Evolutionary conservation across 2,888 invertebrate genomes (phyloP), one percentile per base, ranked within the genome.

Genomic region (Melanostoma scalare): DNA sequence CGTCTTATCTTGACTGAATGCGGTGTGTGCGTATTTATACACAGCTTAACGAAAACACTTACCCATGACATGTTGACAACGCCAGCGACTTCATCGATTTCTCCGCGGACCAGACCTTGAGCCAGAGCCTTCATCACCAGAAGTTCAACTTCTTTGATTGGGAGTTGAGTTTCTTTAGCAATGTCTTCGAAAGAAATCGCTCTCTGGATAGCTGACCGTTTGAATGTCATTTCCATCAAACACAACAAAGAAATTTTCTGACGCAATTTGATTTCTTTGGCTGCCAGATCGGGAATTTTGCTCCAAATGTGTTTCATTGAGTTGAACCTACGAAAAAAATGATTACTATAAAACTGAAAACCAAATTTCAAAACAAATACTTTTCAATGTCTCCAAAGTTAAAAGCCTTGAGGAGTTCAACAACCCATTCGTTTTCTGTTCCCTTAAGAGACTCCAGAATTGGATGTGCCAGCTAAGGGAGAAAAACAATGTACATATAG

Each of bases 41-140:
- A 20, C 20, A 20, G 20, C 1, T 20, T 0, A 20, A 20, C 20
- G 20, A n/a, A 10, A 30, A 10, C 2, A 80, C 86, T 65, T 85
- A 91, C 95, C 96, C 96, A 96, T 6, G 94, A 94, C 92, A 96
- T 93, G 88, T 94, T 93, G 3, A 95, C 94, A 61, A 92, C 93
- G 71, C 91, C 91, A 73, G 92, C 91, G 4, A 98, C 97, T 92
- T 99, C 97, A 92, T 99, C 99, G 86, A 99, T 98, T 78, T 96
- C 96, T 1, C 99, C 99, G 75, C 96, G 95, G 3, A 99, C 97
- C 10, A 99, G 93, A 31, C 97, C 97, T 89, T 98, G 96, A 0
- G 99, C 97, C 35, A 99, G 91, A 0, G 99, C 99, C 92, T 98
- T 98, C 99, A 99, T 99, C 0, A 99, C 97, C 53, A 99, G 92